A percentile compares a stretch with the other conserved stretches of the same genome.
Evolutionary conservation across 2,113 vertebrate genomes (phyloP).

Genomic region (Azemiops feae): DNA sequence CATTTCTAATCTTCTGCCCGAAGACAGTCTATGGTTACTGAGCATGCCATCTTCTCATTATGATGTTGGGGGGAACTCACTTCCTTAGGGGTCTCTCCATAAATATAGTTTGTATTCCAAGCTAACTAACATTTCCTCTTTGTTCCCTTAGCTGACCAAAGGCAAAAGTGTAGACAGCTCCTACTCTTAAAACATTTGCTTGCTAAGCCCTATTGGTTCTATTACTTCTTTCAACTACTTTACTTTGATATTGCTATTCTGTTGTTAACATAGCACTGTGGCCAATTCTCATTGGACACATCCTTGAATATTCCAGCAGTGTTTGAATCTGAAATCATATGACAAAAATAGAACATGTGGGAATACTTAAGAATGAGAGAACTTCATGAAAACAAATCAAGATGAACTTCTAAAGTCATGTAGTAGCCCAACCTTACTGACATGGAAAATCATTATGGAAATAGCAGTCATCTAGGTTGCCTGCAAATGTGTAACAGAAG

Average conservation of each 20-base stretch:
- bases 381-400: too few species aligned
- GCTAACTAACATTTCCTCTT: not conserved
- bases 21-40: not conserved
- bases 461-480: not conserved
- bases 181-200: not conserved
- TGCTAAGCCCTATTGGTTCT: not conserved
- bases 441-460: not conserved
- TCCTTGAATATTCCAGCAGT: not conserved
- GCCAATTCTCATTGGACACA: not conserved
- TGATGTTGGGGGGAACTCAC: not conserved
- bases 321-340: not conserved
- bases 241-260: not conserved
- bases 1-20: not conserved
- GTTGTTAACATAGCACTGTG: not conserved
- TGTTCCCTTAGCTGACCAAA: not conserved
- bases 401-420: too few species aligned
- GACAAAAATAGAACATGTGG: not conserved
- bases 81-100: not conserved
- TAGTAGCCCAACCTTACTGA: not conserved
- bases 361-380: not conserved
- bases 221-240: not conserved
- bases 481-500: not conserved
- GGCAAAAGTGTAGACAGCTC: not conserved
- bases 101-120: not conserved
- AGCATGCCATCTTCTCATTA: not conserved